Conservation (phyloP, 2,797 vertebrate species). For the Macroramphosus scolopax region DNA sequence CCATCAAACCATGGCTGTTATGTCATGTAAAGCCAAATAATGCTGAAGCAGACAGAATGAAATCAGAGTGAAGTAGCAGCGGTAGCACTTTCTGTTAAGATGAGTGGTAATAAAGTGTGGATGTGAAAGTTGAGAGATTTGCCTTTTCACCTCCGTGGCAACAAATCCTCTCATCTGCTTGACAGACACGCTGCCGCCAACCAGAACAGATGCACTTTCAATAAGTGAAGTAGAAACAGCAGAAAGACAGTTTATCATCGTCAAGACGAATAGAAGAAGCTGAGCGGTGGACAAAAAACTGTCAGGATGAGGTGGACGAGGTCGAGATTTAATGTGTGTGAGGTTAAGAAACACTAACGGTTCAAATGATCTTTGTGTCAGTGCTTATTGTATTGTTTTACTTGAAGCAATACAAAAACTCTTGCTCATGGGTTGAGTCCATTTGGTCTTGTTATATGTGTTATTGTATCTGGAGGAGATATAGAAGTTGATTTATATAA, state of each 20-base stretch:
- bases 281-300: not conserved
- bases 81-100: constrained; percentile 34
- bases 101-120: constrained; percentile 47
- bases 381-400: no score
- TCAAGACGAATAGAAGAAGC: not conserved
- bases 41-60: constrained; percentile 57
- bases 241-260: not conserved
- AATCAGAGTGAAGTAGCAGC: constrained; percentile 40
- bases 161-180: constrained; percentile 64
- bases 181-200: constrained; percentile 41
- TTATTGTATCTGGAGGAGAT: no score
- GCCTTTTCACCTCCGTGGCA: constrained; percentile 58
- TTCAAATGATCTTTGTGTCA: no score
- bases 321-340: no score
- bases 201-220: constrained; percentile 31
- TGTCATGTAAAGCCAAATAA: constrained; percentile 68
- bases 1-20: constrained; percentile 74
- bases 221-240: constrained; percentile 18
- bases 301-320: no score
- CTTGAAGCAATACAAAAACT: no score
- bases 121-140: constrained; percentile 67
- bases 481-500: no score
- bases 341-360: no score
- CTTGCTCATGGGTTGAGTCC: no score
- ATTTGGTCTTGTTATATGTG: no score